Evolutionary conservation across 1,140 invertebrate genomes (phyloP).

Genomic region (Bombus superbus): DNA sequence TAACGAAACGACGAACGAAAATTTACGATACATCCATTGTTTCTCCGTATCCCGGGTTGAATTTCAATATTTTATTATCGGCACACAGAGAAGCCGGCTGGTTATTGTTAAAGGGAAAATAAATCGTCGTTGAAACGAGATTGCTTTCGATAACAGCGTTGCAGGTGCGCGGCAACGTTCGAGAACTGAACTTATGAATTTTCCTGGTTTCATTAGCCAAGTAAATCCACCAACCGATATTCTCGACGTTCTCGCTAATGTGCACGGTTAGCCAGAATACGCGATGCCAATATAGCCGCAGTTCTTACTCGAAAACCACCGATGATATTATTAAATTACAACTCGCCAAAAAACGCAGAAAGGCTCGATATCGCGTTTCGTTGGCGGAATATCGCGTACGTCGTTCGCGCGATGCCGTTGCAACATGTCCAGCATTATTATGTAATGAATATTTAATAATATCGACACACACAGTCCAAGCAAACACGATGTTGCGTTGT

Average conservation of each 20-base stretch:
- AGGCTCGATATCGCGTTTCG: not conserved
- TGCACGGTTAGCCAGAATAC: not conserved
- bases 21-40: not conserved
- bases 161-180: not conserved
- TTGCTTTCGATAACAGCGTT: not conserved
- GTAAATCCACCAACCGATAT: not conserved
- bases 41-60: no score
- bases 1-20: not conserved
- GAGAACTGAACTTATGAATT: slow-evolving; percentile 24
- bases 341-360: not conserved
- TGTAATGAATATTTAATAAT: slow-evolving; percentile 39
- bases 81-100: not conserved
- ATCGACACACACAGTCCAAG: not conserved
- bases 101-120: not conserved
- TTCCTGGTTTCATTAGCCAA: not conserved
- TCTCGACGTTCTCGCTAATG: not conserved
- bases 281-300: no score
- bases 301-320: not conserved
- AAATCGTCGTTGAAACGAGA: not conserved
- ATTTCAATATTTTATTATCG: not conserved
- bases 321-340: slow-evolving; percentile 13
- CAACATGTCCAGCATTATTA: not conserved
- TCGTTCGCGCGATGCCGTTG: not conserved
- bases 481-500: not conserved
- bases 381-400: not conserved